Percentiles rank a stretch among this genome's conserved stretches.
Conservation (phyloP, 2,113 vertebrate species). For the Myodes glareolus region DNA sequence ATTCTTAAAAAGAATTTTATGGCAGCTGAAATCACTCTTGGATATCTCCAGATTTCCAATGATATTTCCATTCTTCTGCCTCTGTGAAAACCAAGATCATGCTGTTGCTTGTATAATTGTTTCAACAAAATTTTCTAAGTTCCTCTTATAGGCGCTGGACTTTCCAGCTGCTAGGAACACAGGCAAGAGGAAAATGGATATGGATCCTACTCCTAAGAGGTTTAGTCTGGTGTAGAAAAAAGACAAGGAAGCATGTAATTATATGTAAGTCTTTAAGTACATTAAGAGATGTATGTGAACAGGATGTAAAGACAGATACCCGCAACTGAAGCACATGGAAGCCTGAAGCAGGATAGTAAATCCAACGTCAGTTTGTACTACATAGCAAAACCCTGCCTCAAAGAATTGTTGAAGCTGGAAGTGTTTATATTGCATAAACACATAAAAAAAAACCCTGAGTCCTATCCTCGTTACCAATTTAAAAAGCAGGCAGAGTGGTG, state of each 20-base stretch:
- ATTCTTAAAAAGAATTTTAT: slow-evolving; percentile 59
- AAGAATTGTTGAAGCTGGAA: not conserved
- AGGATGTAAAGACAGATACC: not conserved
- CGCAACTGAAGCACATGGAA: not conserved
- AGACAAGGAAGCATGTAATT: slow-evolving; percentile 6
- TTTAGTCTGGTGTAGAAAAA: not conserved
- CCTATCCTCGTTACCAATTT: not conserved
- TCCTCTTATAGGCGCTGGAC: not conserved
- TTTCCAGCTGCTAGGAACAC: slow-evolving; percentile 37
- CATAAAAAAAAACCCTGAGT: not conserved
- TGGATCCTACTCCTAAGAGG: slow-evolving; percentile 12
- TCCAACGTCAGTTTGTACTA: not conserved
- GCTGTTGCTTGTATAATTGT: slow-evolving; percentile 50
- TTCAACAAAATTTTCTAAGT: slow-evolving; percentile 29
- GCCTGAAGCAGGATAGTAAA: not conserved
- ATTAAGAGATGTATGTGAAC: not conserved
- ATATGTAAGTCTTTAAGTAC: not conserved
- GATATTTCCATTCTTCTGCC: slow-evolving; percentile 48
- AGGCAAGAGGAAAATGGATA: slow-evolving; percentile 37
- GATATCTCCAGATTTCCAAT: slow-evolving; percentile 45
- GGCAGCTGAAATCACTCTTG: slow-evolving; percentile 45
- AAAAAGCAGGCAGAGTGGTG: not conserved
- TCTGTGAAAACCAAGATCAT: slow-evolving; percentile 48
- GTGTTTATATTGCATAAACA: not conserved
- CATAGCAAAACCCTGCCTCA: not conserved